Base-by-base conservation (phyloP, 2,113 vertebrate species). In the Phyllopteryx taeniolatus region DNA sequence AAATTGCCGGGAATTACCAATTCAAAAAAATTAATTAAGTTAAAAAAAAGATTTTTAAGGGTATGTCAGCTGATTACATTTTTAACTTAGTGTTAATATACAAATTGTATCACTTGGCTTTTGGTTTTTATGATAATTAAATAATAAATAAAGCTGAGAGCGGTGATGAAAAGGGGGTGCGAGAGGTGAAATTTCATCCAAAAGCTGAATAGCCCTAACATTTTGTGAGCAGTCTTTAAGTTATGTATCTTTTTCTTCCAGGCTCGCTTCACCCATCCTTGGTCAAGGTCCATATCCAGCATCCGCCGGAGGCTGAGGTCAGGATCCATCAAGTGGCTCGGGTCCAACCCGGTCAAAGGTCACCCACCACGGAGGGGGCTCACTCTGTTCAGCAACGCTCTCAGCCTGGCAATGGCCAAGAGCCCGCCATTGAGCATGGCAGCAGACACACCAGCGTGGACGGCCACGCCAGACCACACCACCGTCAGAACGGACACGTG, bases 281-380 rank as follows among this genome's bases (percentile, higher is more conserved):
- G 88, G 93, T 93, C 65, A 94, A 94, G 2, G 93, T 94, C 69
- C 93, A 94, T 76, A 88, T 94, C 59, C 91, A 93, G 78, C 93
- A 94, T 74, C 93, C 93, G 56, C 88, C 91, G 7, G 92, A 92
- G 46, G 90, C 93, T 0, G 88, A 90, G 44, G 87, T 94, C 62
- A 90, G 92, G 51, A 74, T 94, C 73, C 93, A 94, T 79, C 92
- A 94, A 82, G 93, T 94, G 54, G 92, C 93, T 31, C 83, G 90
- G 35, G 93, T 94, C 64, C 91, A 89, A 68, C 89, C 81, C 0
- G 91, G 89, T 6, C 90, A 88, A 76, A 82, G 79, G 46, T 75
- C 54, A 7, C 44, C 74, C 75, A 73, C 89, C 39, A 91, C 93
- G 79, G 92, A 96, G 80, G 72, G 51, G 8, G 92, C 86, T 62